phyloP scores from a whole-genome alignment of 2,888 invertebrate species.

The Melitaea athalia region DNA sequence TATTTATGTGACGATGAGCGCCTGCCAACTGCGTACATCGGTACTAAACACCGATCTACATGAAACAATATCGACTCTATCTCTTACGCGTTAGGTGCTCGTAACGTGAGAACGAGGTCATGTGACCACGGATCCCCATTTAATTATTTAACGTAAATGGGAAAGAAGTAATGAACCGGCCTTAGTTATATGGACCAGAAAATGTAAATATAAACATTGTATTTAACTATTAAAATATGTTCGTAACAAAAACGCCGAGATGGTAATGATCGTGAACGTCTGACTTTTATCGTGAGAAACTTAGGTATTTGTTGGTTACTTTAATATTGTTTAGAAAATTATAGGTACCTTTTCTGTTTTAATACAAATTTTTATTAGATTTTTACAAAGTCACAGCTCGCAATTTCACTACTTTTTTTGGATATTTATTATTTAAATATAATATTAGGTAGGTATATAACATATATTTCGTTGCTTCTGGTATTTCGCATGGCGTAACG shows the following conservation, averaged over 20 bases:
- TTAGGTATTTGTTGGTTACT: not conserved
- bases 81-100: slow-evolving; percentile 10
- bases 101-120: slow-evolving; percentile 20
- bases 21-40: slow-evolving; percentile 20
- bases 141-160: slow-evolving; percentile 32
- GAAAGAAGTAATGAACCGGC: slow-evolving; percentile 36
- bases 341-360: not conserved
- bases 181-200: slow-evolving; percentile 28
- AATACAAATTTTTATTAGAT: not conserved
- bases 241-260: slow-evolving; percentile 11
- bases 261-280: slow-evolving; percentile 19
- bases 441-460: no score
- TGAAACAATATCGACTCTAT: slow-evolving; percentile 15
- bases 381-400: no score
- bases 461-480: no score
- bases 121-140: slow-evolving; percentile 27
- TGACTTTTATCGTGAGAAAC: not conserved
- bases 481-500: no score
- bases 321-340: not conserved
- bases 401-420: no score
- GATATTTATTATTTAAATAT: no score
- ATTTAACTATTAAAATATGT: slow-evolving; percentile 21
- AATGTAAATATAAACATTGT: slow-evolving; percentile 31
- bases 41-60: not conserved
- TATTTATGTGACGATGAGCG: slow-evolving; percentile 67